Evolutionary conservation across 2,888 invertebrate species (phyloP).

Genomic region (Stenichneumon culpator): DNA sequence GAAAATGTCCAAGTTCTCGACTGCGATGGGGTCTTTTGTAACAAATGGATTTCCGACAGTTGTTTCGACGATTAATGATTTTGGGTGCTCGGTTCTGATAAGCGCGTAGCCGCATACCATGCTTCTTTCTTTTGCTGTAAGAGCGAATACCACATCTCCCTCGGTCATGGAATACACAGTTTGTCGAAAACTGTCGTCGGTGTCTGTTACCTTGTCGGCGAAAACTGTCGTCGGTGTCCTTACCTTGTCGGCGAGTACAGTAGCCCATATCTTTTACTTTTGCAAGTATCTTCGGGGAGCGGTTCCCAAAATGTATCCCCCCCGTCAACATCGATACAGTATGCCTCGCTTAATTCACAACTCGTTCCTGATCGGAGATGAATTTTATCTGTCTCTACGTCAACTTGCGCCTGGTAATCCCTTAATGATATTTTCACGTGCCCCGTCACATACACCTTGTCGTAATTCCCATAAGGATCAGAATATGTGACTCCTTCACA

Average conservation of each 20-base stretch:
- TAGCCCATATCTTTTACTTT: background rate
- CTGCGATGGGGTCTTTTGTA: background rate
- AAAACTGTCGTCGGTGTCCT: no score
- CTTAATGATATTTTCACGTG: background rate
- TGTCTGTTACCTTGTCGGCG: background rate
- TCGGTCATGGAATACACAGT: background rate
- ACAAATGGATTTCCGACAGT: background rate
- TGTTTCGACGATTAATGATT: background rate
- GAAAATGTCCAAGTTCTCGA: constrained; percentile 19
- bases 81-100: constrained; percentile 24
- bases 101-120: background rate
- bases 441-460: background rate
- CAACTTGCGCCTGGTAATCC: background rate
- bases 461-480: background rate
- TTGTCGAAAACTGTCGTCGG: background rate
- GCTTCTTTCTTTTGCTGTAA: background rate
- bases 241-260: no score
- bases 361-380: background rate
- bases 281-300: background rate
- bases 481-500: background rate
- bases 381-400: background rate
- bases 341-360: background rate
- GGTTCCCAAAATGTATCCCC: background rate
- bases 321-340: background rate
- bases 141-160: background rate